Conservation (phyloP, 2,888 invertebrate genomes). For the Leptarthrus brevirostris region DNA sequence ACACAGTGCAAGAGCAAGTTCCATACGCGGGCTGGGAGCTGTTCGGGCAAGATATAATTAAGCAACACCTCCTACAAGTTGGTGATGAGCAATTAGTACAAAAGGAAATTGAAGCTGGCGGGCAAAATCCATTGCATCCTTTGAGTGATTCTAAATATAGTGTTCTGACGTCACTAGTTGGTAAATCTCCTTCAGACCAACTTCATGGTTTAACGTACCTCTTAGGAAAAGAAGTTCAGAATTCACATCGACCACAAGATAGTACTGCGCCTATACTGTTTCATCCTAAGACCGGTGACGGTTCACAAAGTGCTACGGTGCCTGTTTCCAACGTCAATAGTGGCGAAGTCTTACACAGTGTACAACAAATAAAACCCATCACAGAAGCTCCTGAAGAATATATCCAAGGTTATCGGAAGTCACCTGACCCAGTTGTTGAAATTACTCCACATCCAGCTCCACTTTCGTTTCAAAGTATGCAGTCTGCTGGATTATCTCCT, state of each 20-base stretch:
- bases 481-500: constrained; percentile 61
- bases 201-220: constrained; percentile 69
- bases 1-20: constrained; percentile 37
- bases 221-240: constrained; percentile 63
- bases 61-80: constrained; percentile 20
- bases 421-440: constrained; percentile 26
- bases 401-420: background rate
- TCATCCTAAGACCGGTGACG: constrained; percentile 56
- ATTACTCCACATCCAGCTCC: constrained; percentile 41
- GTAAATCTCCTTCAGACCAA: constrained; percentile 69
- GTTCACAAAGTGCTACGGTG: too few species aligned
- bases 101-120: background rate
- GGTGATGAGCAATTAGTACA: constrained; percentile 22
- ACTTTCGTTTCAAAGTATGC: constrained; percentile 54
- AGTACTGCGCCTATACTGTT: constrained; percentile 64
- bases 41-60: constrained; percentile 26
- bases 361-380: constrained; percentile 45
- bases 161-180: constrained; percentile 68
- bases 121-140: background rate
- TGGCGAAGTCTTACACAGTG: background rate
- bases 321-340: background rate
- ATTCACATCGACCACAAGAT: constrained; percentile 59
- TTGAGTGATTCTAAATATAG: constrained; percentile 57
- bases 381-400: constrained; percentile 45
- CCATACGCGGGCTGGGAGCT: background rate